Evolutionary conservation across 23 tunicate species (phyloP).

Genomic region (Aplidium turbinatum): DNA sequence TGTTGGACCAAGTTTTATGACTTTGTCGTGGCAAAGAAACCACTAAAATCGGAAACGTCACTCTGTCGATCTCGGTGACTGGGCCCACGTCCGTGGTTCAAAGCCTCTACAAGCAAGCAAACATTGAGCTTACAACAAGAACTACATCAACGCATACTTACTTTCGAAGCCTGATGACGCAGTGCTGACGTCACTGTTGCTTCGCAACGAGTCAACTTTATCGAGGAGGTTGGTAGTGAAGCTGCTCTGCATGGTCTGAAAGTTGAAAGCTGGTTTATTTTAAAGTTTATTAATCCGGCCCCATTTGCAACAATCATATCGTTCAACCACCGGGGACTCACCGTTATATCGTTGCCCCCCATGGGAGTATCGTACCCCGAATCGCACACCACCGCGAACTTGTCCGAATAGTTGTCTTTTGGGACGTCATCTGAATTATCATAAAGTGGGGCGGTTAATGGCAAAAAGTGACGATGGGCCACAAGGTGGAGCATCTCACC

Average conservation of each 20-base stretch:
- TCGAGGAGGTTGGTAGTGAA: neutral
- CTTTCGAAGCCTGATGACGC: neutral
- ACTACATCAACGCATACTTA: neutral
- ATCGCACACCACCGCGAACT: neutral
- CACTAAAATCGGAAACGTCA: no score
- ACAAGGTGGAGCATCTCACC: no score
- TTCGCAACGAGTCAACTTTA: conserved; percentile 5
- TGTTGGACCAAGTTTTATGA: no score
- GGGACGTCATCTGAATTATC: no score
- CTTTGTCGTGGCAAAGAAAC: no score
- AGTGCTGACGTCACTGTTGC: neutral
- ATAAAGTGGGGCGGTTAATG: no score
- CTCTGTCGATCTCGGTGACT: no score
- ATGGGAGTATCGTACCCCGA: conserved; percentile 32
- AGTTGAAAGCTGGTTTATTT: neutral
- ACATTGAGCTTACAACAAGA: no score
- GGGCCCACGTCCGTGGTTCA: no score
- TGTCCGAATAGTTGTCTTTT: no score
- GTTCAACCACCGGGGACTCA: neutral
- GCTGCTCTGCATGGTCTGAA: neutral
- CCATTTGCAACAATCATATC: neutral
- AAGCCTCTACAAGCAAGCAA: no score
- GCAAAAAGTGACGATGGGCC: no score
- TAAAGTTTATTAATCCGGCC: neutral
- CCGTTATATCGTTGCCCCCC: conserved; percentile 1